These are phyloP conservation scores for Dicranocentrus wangi DNA, from an alignment of 2,888 invertebrate species.

Conservation along the genomic window DNA sequence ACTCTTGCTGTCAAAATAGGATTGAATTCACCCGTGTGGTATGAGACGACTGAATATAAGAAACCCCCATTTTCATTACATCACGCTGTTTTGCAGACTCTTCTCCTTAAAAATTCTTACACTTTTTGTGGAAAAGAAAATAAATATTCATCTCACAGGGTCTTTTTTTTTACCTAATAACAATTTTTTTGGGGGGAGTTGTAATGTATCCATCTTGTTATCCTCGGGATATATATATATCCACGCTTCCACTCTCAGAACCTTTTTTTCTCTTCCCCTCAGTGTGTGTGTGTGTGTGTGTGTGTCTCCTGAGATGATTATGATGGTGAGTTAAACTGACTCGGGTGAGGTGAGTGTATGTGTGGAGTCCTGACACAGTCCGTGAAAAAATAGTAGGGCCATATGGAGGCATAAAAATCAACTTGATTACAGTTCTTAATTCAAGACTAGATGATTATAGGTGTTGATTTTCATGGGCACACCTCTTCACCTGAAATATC, in stretches of 20 bases:
- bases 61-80: constrained; percentile 38
- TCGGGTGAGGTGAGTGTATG: constrained; percentile 61
- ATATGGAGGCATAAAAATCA: constrained; percentile 70
- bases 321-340: constrained; percentile 19
- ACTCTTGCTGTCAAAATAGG: constrained; percentile 65
- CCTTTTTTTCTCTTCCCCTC: no score
- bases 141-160: no score
- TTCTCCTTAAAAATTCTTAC: constrained; percentile 20
- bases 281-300: no score
- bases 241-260: no score
- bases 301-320: constrained; percentile 22
- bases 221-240: no score
- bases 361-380: constrained; percentile 65
- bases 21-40: constrained; percentile 40
- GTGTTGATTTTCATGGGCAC: constrained; percentile 73
- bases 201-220: no score
- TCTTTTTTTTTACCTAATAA: no score
- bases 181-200: no score
- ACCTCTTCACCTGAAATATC: constrained; percentile 68
- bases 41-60: background rate
- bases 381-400: constrained; percentile 60
- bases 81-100: constrained; percentile 56
- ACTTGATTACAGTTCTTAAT: constrained; percentile 73
- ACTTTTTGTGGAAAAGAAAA: background rate
- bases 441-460: constrained; percentile 73